Percentiles rank a stretch among this genome's conserved stretches.
Conservation (phyloP, 2,888 invertebrate genomes). For the Lycaena phlaeas region DNA sequence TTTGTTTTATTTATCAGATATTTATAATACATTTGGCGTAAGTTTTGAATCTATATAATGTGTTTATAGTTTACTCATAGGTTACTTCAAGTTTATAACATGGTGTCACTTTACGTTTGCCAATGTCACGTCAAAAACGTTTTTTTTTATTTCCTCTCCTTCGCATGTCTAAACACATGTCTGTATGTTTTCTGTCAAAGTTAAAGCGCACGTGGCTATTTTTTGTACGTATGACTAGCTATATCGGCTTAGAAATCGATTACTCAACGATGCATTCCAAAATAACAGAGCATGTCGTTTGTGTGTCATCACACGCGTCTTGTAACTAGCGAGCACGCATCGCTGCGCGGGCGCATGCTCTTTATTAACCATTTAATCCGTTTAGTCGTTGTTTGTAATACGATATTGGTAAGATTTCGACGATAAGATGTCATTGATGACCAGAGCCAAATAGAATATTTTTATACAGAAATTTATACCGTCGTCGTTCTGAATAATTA, state of each 20-base stretch:
- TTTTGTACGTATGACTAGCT: slow-evolving; percentile 11
- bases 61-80: too few relatives aligned
- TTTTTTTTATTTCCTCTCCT: neutral
- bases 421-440: too few relatives aligned
- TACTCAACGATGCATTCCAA: slow-evolving; percentile 24
- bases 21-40: too few relatives aligned
- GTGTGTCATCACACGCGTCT: slow-evolving; percentile 31
- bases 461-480: too few relatives aligned
- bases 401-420: too few relatives aligned
- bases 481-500: too few relatives aligned
- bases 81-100: too few relatives aligned
- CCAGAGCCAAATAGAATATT: too few relatives aligned
- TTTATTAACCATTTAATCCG: slow-evolving; percentile 5
- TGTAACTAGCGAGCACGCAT: slow-evolving; percentile 23
- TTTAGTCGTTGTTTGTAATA: too few relatives aligned
- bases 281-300: slow-evolving; percentile 30
- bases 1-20: too few relatives aligned
- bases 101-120: too few relatives aligned
- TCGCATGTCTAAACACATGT: neutral
- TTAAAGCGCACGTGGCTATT: slow-evolving; percentile 8
- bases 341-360: slow-evolving; percentile 15
- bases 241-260: slow-evolving; percentile 21
- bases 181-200: neutral
- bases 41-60: too few relatives aligned
- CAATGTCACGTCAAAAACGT: neutral